phyloP scores from a whole-genome alignment of 2,113 vertebrate species.

The Dipodomys stephensi region DNA sequence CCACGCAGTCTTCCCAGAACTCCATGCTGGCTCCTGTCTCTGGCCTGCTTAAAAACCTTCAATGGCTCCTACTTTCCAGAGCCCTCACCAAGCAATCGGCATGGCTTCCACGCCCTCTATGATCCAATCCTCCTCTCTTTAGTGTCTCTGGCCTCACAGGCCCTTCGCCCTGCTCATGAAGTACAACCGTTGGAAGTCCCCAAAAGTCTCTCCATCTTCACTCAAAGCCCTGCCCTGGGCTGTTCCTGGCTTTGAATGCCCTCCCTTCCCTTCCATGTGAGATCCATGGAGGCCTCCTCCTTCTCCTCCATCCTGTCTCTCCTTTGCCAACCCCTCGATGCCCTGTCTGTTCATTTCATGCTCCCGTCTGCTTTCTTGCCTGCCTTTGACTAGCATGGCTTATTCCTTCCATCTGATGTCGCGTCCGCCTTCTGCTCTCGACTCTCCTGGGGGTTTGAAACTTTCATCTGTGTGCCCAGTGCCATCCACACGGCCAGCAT shows the following conservation, averaged over 20 bases:
- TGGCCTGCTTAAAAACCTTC: background rate
- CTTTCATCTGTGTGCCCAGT: background rate
- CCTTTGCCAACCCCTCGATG: background rate
- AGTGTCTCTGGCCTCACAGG: background rate
- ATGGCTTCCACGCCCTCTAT: background rate
- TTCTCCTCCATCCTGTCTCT: background rate
- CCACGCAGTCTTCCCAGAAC: background rate
- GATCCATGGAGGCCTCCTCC: background rate
- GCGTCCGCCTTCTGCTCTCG: background rate
- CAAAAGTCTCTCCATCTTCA: background rate
- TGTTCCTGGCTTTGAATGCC: background rate
- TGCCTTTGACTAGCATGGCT: background rate
- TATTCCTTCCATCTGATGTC: background rate
- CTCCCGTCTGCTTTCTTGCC: background rate
- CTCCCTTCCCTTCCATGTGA: background rate
- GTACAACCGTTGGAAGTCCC: background rate
- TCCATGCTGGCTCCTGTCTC: background rate
- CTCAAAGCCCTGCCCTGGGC: background rate
- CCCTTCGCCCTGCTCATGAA: background rate
- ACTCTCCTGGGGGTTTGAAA: background rate
- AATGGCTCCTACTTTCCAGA: background rate
- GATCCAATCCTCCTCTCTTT: too few species aligned
- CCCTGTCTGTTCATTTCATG: background rate
- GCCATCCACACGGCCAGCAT: background rate
- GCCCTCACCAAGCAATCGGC: background rate